Evolutionary conservation across 2,888 invertebrate species (phyloP), one percentile per base, ranked within the genome.

Genomic region (Xestia rhomboidea): DNA sequence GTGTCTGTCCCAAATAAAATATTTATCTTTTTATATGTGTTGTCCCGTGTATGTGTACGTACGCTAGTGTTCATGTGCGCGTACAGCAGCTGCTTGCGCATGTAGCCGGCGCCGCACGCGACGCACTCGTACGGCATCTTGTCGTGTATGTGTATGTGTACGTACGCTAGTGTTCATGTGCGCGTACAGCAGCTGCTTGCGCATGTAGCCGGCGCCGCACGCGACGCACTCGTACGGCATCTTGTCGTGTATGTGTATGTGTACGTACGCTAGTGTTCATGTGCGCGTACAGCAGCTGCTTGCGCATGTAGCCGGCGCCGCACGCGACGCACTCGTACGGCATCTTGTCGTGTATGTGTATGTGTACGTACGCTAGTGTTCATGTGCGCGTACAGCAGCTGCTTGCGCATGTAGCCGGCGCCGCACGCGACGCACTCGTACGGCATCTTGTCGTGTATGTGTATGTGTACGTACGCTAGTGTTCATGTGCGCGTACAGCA

Each of bases 321-420:
- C 98, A 99, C 11, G 98, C 97, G 80, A 98, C 94, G 91, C 98
- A 99, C 93, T 98, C 98, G 93, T 98, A 99, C 0, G 98, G 98
- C 89, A 98, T 99, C 92, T 98, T 98, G 92, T 98, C 98, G 89
- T 49, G 51, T 34, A 44, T n/a, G 34, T 68, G 51, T 41, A 18
- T 41, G 64, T 15, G 24, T 68, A 92, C 92, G 89, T 70, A 97
- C 97, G 92, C 97, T 97, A 7, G 97, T 93, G 92, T 98, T 97
- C 98, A 98, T 98, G 89, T 98, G 98, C 62, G 98, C 97, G 90
- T 98, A 97, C 0, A 99, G 97, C 76, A 98, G 95, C 6, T 98
- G 98, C 89, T 98, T 98, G 18, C 98, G 96, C 98, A 98, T 98
- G 90, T 98, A 99, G 0, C 98, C 98, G 87, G 98, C 97, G 7